phyloP scores from a whole-genome alignment of 2,888 invertebrate genomes.

The Drosophila flavopinicola region DNA sequence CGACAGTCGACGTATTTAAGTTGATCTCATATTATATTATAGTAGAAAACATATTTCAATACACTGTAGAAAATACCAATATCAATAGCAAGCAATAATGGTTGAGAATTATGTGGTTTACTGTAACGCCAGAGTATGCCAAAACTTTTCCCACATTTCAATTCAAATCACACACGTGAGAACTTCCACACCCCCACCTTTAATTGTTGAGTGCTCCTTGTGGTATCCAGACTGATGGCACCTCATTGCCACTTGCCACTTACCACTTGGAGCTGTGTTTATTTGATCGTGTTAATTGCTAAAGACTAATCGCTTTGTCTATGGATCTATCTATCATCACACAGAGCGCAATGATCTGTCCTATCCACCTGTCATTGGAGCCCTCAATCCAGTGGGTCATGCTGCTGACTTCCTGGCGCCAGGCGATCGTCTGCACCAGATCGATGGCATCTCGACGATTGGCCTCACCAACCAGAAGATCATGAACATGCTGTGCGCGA shows the following conservation, averaged over 20 bases:
- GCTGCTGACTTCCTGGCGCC: slow-evolving; percentile 90
- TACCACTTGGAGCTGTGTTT: slow-evolving; percentile 2
- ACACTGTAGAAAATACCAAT: no score
- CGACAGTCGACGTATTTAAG: no score
- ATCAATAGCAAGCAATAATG: no score
- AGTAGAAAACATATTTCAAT: no score
- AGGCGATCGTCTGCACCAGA: slow-evolving; percentile 91
- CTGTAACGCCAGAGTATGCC: no score
- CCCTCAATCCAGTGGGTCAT: slow-evolving; percentile 84
- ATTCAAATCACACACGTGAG: no score
- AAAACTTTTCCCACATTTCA: no score
- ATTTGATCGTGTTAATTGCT: slow-evolving; percentile 6
- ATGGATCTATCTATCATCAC: slow-evolving; percentile 9
- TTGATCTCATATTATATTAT: no score
- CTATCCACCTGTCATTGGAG: slow-evolving; percentile 84
- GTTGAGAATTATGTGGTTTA: no score
- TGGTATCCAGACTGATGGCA: slow-evolving; percentile 6
- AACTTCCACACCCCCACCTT: no score
- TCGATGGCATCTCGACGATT: slow-evolving; percentile 92
- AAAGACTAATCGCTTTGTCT: slow-evolving; percentile 16
- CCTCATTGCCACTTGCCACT: neutral
- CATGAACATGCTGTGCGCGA: slow-evolving; percentile 87
- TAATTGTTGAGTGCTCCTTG: no score
- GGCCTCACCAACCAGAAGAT: slow-evolving; percentile 92
- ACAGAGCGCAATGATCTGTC: slow-evolving; percentile 84